Base-by-base conservation (phyloP, 2,113 vertebrate genomes). In the Microcebus jonahi region DNA sequence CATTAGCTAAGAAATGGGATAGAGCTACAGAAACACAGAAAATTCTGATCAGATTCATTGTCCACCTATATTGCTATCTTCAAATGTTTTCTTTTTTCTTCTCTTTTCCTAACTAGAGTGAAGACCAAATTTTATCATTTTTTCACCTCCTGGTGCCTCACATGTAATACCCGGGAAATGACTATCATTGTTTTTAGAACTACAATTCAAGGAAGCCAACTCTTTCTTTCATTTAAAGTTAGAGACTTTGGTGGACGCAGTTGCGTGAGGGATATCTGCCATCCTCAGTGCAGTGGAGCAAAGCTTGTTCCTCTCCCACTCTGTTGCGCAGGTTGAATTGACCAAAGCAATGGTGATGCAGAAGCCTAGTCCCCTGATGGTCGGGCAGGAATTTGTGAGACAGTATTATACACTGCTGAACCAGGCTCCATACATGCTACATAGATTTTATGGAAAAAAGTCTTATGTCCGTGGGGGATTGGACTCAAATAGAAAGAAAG, bases 291-390 rank as follows among this genome's bases (percentile, higher is more conserved):
- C 96, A 55, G 93, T 97, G 97, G 98, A 95, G 98, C 89, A 97
- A 93, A 94, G 98, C 98, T 97, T 97, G 98, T 96, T 98, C 97
- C 91, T 93, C 96, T 97, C 98, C 98, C 93, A 88, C 97, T 98
- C 97, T 97, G 97, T 98, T 87, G 97, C 77, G 95, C 98, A 99
- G 98, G 98, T 98, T 99, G 99, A 99, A 99, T 98, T 99, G 99
- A 99, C 99, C 99, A 99, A 99, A 99, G 99, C 99, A 99, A 99
- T 99, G 99, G 99, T 99, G 99, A 99, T 99, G 99, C 99, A 99
- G 99, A 99, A 99, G 99, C 99, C 99, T 99, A 99, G 99, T 99
- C 99, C 99, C 99, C 99, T 99, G 99, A 99, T 99, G 99, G 99
- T 99, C 99, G 99, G 99, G 99, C 99, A 99, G 99, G 99, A 99